phyloP scores from a whole-genome alignment of 2,113 vertebrate genomes.

The Pangasianodon hypophthalmus region DNA sequence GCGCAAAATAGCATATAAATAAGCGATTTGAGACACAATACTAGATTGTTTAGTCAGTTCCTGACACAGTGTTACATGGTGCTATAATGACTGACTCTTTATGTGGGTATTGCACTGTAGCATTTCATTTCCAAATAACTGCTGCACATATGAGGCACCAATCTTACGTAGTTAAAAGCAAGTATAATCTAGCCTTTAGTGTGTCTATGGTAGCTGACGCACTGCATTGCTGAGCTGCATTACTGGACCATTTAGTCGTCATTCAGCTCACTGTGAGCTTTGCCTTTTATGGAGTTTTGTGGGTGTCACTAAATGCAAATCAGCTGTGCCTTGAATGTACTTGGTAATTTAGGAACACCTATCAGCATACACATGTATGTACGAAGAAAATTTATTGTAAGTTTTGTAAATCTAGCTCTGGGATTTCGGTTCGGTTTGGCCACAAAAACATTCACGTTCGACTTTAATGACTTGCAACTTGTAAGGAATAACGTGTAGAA shows the following conservation, averaged over 20 bases:
- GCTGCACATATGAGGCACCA: neutral
- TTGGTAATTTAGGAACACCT: too few relatives aligned
- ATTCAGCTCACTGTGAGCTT: neutral
- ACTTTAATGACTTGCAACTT: too few relatives aligned
- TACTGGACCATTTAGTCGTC: neutral
- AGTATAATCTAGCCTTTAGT: neutral
- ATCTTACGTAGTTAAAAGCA: neutral
- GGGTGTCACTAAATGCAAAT: neutral
- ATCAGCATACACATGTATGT: too few relatives aligned
- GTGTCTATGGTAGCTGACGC: neutral
- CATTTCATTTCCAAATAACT: neutral
- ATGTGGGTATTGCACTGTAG: too few relatives aligned
- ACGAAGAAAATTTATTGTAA: too few relatives aligned
- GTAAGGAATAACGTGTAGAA: neutral
- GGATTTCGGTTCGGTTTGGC: too few relatives aligned
- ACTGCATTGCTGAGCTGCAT: neutral
- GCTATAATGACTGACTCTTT: too few relatives aligned
- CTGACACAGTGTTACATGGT: too few relatives aligned
- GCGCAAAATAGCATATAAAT: too few relatives aligned
- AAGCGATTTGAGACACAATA: neutral
- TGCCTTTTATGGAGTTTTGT: neutral
- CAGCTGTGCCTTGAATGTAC: neutral
- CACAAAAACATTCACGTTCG: too few relatives aligned
- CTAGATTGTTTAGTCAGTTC: neutral
- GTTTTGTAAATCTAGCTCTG: neutral